phyloP scores from a whole-genome alignment of 2,888 invertebrate species.

The Drosophila seclusa region DNA sequence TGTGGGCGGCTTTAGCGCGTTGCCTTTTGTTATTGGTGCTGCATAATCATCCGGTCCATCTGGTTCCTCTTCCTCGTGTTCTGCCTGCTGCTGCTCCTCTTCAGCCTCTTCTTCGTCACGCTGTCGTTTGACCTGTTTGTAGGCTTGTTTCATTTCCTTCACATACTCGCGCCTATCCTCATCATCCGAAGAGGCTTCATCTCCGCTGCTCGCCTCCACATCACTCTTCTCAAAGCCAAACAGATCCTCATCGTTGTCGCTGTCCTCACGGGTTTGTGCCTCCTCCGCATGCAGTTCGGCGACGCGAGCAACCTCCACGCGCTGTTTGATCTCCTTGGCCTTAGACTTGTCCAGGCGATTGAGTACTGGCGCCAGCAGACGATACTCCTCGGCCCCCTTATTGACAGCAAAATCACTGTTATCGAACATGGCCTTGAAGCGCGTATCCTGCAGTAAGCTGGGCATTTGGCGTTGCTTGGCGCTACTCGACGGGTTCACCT shows the following conservation, averaged over 20 bases:
- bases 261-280: slow-evolving; percentile 79
- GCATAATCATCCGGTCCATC: slow-evolving; percentile 40
- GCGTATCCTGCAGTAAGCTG: slow-evolving; percentile 92
- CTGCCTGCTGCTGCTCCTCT: slow-evolving; percentile 65
- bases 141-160: slow-evolving; percentile 91
- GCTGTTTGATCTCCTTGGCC: slow-evolving; percentile 87
- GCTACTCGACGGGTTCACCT: slow-evolving; percentile 83
- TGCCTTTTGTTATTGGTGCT: slow-evolving; percentile 39
- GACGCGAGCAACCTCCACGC: slow-evolving; percentile 86
- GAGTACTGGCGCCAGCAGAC: slow-evolving; percentile 94
- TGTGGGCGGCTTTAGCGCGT: slow-evolving; percentile 1
- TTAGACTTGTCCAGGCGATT: slow-evolving; percentile 91
- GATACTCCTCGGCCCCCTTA: slow-evolving; percentile 93
- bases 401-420: slow-evolving; percentile 97
- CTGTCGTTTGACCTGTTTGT: slow-evolving; percentile 85
- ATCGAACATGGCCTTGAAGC: slow-evolving; percentile 96
- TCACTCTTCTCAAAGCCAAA: slow-evolving; percentile 80
- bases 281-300: slow-evolving; percentile 85
- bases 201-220: slow-evolving; percentile 85
- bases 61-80: slow-evolving; percentile 77
- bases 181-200: slow-evolving; percentile 88
- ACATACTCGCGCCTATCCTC: slow-evolving; percentile 93
- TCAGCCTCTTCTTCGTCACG: slow-evolving; percentile 79
- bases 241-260: slow-evolving; percentile 85
- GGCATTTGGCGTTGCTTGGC: slow-evolving; percentile 87